Conservation (phyloP, 35 echinoderm and acorn worm species). For the Ophiothrix spiculata region DNA sequence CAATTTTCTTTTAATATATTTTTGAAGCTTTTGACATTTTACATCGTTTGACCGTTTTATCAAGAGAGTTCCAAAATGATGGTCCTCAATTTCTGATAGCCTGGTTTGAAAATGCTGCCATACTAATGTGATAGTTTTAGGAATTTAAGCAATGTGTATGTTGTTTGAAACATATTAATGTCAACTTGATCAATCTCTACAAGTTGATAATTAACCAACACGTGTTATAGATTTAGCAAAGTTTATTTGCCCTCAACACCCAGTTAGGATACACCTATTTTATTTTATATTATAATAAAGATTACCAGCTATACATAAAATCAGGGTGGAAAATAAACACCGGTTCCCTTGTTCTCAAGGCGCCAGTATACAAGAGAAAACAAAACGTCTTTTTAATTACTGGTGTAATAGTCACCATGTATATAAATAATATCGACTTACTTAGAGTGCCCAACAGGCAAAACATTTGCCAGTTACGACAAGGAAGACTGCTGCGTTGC, state of each 20-base stretch:
- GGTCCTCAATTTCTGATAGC: no score
- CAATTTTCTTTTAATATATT: no score
- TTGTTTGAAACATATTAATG: no score
- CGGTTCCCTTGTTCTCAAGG: background rate
- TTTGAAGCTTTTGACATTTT: no score
- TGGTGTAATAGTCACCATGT: constrained; percentile 8
- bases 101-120: no score
- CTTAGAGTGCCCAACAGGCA: background rate
- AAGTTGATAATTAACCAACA: background rate
- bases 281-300: background rate
- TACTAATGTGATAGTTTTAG: no score
- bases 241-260: constrained; percentile 2
- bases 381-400: background rate
- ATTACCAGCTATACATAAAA: constrained; percentile 4
- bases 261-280: background rate
- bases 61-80: no score
- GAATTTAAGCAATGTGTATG: no score
- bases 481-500: background rate
- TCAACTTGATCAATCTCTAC: no score
- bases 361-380: background rate
- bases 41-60: no score
- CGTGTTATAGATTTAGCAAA: background rate
- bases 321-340: background rate
- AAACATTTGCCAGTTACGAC: background rate
- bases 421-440: background rate